Conservation (phyloP, 2,797 vertebrate genomes). For the Rachycentron canadum region DNA sequence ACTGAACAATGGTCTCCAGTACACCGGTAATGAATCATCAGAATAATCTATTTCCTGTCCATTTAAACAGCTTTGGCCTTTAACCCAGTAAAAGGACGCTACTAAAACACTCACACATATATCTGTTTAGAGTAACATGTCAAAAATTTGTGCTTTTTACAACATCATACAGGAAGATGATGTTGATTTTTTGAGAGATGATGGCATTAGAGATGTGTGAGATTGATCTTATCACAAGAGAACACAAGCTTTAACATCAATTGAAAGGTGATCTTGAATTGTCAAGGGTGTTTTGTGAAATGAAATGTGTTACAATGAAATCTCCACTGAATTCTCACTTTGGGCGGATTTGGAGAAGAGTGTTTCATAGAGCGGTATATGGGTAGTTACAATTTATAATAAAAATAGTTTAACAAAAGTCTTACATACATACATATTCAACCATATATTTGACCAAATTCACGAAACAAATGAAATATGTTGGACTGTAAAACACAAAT, state of each 20-base stretch:
- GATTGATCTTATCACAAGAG: conserved; percentile 34
- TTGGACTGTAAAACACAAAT: too few species aligned
- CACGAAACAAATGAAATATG: too few species aligned
- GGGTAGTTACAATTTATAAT: too few species aligned
- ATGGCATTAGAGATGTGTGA: not conserved
- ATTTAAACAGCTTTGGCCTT: conserved; percentile 77
- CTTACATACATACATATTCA: too few species aligned
- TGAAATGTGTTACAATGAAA: too few species aligned
- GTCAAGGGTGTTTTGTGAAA: conserved; percentile 19
- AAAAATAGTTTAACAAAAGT: too few species aligned
- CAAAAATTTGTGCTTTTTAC: conserved; percentile 13
- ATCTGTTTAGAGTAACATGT: conserved; percentile 41
- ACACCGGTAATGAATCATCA: conserved; percentile 60
- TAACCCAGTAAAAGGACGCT: conserved; percentile 52
- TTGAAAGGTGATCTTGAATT: conserved; percentile 53
- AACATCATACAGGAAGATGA: conserved; percentile 12
- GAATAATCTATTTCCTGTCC: conserved; percentile 65
- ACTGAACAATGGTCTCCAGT: conserved; percentile 9
- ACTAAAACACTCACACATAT: not conserved
- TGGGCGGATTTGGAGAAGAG: not conserved
- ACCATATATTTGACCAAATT: too few species aligned
- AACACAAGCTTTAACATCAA: conserved; percentile 59
- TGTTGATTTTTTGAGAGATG: conserved; percentile 25
- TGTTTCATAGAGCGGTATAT: too few species aligned
- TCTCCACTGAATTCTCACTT: too few species aligned